Evolutionary conservation across 2,113 vertebrate genomes (phyloP).

Genomic region (Garra rufa): DNA sequence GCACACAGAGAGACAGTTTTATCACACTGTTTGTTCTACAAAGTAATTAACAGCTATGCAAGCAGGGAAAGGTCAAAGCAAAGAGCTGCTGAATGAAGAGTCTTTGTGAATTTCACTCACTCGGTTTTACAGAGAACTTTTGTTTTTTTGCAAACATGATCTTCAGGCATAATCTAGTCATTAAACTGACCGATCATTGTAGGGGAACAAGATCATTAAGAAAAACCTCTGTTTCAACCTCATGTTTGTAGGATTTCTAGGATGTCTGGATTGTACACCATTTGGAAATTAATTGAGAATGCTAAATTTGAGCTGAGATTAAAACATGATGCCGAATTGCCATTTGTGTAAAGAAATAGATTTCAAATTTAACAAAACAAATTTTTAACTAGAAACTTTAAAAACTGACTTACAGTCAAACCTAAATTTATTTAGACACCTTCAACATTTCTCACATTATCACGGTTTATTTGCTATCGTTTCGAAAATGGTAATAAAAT

Average conservation of each 20-base stretch:
- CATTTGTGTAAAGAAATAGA: neutral
- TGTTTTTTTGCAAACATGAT: neutral
- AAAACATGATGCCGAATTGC: neutral
- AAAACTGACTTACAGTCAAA: neutral
- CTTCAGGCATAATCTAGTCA: neutral
- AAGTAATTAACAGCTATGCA: slow-evolving; percentile 34
- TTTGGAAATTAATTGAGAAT: too few species aligned
- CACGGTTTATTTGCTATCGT: too few species aligned
- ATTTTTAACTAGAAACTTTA: neutral
- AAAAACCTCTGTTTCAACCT: neutral
- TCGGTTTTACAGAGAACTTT: too few species aligned
- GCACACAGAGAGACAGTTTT: slow-evolving; percentile 40
- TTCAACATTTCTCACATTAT: too few species aligned
- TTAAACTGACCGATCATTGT: neutral
- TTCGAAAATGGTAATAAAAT: too few species aligned
- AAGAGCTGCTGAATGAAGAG: slow-evolving; percentile 5
- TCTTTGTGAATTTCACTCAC: neutral
- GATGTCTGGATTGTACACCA: too few species aligned
- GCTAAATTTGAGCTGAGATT: neutral
- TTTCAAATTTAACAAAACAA: neutral
- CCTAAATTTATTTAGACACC: too few species aligned
- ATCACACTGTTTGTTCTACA: slow-evolving; percentile 28
- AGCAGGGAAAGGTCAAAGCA: slow-evolving; percentile 27
- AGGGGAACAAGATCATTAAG: neutral
- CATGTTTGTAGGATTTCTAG: neutral